phyloP scores from a whole-genome alignment of 2,113 vertebrate genomes.

The Elachura formosa region DNA sequence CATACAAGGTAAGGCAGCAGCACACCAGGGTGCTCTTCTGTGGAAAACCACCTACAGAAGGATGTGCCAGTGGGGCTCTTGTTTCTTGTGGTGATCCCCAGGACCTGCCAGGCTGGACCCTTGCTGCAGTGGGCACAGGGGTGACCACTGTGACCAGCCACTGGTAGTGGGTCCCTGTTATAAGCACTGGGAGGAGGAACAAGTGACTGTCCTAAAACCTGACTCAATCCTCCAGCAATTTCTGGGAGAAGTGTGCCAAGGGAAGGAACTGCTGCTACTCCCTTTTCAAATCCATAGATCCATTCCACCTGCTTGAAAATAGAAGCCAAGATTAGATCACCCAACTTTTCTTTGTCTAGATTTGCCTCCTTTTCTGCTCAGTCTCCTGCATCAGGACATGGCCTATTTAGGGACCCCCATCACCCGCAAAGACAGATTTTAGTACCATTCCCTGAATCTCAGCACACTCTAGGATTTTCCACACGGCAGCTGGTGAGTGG shows the following conservation, averaged over 20 bases:
- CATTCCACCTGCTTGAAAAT: not conserved
- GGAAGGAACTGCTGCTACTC: not conserved
- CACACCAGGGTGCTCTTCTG: not conserved
- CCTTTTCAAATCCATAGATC: not conserved
- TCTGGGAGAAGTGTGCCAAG: not conserved
- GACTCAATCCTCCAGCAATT: not conserved
- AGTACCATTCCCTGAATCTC: not conserved
- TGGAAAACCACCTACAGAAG: not conserved
- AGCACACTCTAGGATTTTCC: not conserved
- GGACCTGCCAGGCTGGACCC: not conserved
- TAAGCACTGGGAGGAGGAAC: not conserved
- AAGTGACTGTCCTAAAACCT: not conserved
- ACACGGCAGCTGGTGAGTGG: slow-evolving; percentile 32
- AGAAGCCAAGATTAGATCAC: not conserved
- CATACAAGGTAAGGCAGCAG: accelerated
- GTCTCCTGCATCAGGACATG: not conserved
- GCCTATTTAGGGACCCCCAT: not conserved
- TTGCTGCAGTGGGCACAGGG: not conserved
- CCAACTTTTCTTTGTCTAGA: not conserved
- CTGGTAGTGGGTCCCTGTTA: too few species aligned
- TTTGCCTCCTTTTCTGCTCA: not conserved
- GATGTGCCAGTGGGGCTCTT: not conserved
- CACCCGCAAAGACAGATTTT: not conserved
- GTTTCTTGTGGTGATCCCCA: not conserved
- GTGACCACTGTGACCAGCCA: accelerated